Conservation (phyloP, 2,113 vertebrate species). For the Tapirus terrestris region DNA sequence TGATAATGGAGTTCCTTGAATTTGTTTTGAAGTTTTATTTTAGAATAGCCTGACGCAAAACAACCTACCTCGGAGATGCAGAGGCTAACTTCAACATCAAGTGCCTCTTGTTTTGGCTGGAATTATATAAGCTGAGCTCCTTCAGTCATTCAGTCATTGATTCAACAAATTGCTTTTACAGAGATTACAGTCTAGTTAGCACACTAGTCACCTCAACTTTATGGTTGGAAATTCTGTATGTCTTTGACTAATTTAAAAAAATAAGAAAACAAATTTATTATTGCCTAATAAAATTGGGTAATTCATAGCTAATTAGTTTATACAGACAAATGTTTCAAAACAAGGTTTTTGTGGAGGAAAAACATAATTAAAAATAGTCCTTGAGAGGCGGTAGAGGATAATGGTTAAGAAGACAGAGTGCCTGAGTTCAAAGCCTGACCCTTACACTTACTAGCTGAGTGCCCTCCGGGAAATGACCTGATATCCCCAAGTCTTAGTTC, state of each 20-base stretch:
- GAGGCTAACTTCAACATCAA: not conserved
- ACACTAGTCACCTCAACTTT: not conserved
- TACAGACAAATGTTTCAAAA: conserved; percentile 31
- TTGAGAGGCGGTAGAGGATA: not conserved
- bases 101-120: not conserved
- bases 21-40: conserved; percentile 49
- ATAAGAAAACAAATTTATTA: not conserved
- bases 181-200: not conserved
- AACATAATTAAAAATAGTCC: conserved; percentile 34
- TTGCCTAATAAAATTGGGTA: not conserved
- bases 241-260: conserved; percentile 18
- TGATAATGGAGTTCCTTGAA: not conserved
- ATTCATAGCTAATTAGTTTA: conserved; percentile 11
- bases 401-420: conserved; percentile 27
- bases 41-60: not conserved
- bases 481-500: conserved; percentile 54
- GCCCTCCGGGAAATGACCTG: conserved; percentile 63
- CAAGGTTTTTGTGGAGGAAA: not conserved
- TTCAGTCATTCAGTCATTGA: not conserved
- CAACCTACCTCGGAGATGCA: not conserved
- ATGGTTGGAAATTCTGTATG: not conserved
- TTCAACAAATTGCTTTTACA: not conserved
- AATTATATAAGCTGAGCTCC: not conserved
- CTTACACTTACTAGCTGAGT: conserved; percentile 52
- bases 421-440: conserved; percentile 39